Percentiles rank a stretch among this genome's conserved stretches.
phyloP scores from a whole-genome alignment of 1,140 invertebrate genomes.

The Phenacoccus solenopsis region DNA sequence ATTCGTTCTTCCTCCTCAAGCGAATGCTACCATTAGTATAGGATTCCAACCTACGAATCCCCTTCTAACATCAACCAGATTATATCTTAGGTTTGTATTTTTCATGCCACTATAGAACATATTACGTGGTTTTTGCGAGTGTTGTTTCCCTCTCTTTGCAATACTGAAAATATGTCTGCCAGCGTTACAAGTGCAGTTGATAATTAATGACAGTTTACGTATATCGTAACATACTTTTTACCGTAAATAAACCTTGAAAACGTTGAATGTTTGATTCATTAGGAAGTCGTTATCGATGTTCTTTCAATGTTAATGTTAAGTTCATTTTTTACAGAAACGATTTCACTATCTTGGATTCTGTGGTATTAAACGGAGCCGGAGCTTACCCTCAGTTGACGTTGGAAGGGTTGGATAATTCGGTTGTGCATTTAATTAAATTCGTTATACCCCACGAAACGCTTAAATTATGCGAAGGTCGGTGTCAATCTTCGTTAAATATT shows the following conservation, averaged over 20 bases:
- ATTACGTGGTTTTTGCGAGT: too few species aligned
- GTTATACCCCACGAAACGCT: background rate
- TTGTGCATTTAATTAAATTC: background rate
- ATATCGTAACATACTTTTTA: too few species aligned
- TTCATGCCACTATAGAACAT: too few species aligned
- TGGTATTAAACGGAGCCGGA: conserved; percentile 68
- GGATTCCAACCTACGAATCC: background rate
- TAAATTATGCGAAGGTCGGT: background rate
- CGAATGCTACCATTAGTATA: background rate
- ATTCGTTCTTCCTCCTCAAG: background rate
- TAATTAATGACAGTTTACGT: too few species aligned
- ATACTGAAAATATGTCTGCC: too few species aligned
- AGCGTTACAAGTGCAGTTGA: too few species aligned
- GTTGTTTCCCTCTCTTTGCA: too few species aligned
- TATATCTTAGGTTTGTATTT: conserved; percentile 5
- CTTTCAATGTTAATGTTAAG: conserved; percentile 12
- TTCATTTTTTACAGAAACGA: conserved; percentile 70
- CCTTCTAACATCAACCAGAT: background rate
- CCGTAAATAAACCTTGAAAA: background rate
- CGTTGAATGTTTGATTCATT: background rate
- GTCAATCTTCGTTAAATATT: background rate
- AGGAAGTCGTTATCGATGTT: too few species aligned
- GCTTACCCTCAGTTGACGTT: conserved; percentile 63
- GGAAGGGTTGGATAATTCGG: background rate
- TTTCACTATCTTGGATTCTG: conserved; percentile 76